These are phyloP conservation scores for Lymantria dispar DNA, from an alignment of 2,888 invertebrate genomes.

Conservation along the genomic window DNA sequence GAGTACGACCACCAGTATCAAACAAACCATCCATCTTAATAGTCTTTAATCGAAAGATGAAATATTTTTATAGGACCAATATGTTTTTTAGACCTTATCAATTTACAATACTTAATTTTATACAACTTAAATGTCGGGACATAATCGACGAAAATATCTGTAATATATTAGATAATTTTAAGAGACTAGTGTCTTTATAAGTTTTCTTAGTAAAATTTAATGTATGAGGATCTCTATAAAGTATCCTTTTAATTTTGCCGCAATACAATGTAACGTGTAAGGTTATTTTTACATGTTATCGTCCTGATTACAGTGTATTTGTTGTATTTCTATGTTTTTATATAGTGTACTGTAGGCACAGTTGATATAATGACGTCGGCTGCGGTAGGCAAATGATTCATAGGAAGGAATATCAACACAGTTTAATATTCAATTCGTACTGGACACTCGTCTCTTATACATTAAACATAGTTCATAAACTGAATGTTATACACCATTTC, in stretches of 20 bases:
- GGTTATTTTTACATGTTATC: not conserved
- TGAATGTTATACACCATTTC: not conserved
- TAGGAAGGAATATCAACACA: conserved; percentile 30
- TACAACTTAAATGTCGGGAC: too few relatives aligned
- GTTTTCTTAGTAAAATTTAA: not conserved
- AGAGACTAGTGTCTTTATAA: not conserved
- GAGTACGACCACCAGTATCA: too few relatives aligned
- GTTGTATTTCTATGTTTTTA: not conserved
- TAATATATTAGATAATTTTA: not conserved
- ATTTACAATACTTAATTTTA: too few relatives aligned
- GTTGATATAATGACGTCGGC: conserved; percentile 13
- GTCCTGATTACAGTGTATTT: not conserved
- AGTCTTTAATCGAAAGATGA: too few relatives aligned
- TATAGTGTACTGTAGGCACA: not conserved
- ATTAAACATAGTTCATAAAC: conserved; percentile 9
- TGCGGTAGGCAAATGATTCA: conserved; percentile 43
- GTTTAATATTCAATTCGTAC: conserved; percentile 28
- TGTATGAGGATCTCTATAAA: not conserved
- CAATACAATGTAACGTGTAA: not conserved
- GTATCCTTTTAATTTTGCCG: not conserved
- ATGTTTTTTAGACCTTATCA: too few relatives aligned
- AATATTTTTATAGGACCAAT: too few relatives aligned
- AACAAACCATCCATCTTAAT: too few relatives aligned
- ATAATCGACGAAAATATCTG: too few relatives aligned
- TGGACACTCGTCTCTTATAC: conserved; percentile 18